Base-by-base conservation (phyloP, 2,797 vertebrate genomes). In the Crypturellus tataupa region DNA sequence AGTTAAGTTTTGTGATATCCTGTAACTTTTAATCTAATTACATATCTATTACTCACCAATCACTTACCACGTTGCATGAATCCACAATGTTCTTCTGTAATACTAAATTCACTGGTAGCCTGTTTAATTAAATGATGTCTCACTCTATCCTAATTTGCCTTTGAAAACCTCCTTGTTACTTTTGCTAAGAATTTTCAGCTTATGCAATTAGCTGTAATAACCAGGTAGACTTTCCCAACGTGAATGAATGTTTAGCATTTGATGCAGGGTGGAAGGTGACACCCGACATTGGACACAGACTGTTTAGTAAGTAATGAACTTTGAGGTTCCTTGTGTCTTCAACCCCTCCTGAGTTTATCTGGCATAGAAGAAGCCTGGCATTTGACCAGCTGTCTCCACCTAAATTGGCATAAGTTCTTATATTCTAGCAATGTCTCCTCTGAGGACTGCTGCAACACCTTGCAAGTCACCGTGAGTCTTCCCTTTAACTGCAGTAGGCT, bases 381-480 rank as follows among this genome's bases (percentile, higher is more conserved):
- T 60, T 90, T 79, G 69, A 64, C 63, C 85, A 76, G 0, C 55
- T 68, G n/a, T 13, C 92, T 91, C 67, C 68, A 80, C 25, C 64
- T 73, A 37, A 73, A 25, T 1, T 83, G 86, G 58, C 69, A 81
- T 69, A 31, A 0, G 59, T 73, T 80, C 31, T 51, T 76, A 6
- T 37, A 27, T 19, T 37, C 91, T 86, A 67, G 64, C 60, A 88
- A 9, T n/a, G 8, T 73, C 73, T 81, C 73, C 58, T 1, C 0
- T 33, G 87, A 91, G 70, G 85, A 60, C 80, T 62, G 3, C 91
- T 88, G 63, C 83, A 47, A 40, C 60, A 73, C 75, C 80, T 53
- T 47, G 68, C 75, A 40, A 55, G 73, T 80, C 83, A 77, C 80
- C 65, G 78, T 77, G 87, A 90, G 94, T 94, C 93, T 83, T 12